phyloP scores from a whole-genome alignment of 2,113 vertebrate species.

The Hippocampus zosterae region DNA sequence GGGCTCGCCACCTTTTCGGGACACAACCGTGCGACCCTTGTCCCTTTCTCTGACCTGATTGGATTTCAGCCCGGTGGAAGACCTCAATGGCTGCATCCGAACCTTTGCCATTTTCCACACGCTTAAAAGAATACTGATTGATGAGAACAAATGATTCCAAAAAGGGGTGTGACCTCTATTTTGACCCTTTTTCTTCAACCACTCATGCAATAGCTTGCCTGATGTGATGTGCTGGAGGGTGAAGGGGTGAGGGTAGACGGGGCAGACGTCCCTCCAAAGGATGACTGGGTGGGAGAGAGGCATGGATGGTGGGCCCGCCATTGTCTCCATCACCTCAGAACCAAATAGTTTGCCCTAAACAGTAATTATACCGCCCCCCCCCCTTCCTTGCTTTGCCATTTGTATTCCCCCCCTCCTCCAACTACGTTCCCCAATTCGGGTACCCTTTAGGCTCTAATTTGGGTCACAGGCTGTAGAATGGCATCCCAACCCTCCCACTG shows the following conservation, averaged over 20 bases:
- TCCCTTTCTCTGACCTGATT: constrained; percentile 45
- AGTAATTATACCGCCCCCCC: constrained; percentile 62
- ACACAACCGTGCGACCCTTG: constrained; percentile 36
- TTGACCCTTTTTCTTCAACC: not conserved
- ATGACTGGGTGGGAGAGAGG: constrained; percentile 27
- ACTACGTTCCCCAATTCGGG: constrained; percentile 22
- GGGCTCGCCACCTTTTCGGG: constrained; percentile 41
- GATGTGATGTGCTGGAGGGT: not conserved
- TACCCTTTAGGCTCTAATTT: constrained; percentile 70
- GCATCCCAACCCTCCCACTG: constrained; percentile 51
- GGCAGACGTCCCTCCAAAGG: too few relatives aligned
- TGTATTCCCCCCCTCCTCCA: constrained; percentile 25
- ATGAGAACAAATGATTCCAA: constrained; percentile 19
- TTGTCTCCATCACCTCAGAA: constrained; percentile 66
- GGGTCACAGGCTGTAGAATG: constrained; percentile 68
- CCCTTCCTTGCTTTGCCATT: constrained; percentile 37
- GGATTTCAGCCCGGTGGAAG: constrained; percentile 22
- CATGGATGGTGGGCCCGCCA: constrained; percentile 41
- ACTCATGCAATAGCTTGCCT: not conserved
- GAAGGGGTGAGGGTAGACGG: constrained; percentile 7
- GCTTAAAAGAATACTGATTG: constrained; percentile 1
- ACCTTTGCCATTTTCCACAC: constrained; percentile 9
- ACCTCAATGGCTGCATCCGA: constrained; percentile 1
- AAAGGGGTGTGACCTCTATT: constrained; percentile 3
- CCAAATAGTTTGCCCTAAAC: constrained; percentile 64